These are phyloP conservation scores for Acanthococcus lagerstroemiae DNA, from an alignment of 2,888 invertebrate genomes.

Conservation along the genomic window DNA sequence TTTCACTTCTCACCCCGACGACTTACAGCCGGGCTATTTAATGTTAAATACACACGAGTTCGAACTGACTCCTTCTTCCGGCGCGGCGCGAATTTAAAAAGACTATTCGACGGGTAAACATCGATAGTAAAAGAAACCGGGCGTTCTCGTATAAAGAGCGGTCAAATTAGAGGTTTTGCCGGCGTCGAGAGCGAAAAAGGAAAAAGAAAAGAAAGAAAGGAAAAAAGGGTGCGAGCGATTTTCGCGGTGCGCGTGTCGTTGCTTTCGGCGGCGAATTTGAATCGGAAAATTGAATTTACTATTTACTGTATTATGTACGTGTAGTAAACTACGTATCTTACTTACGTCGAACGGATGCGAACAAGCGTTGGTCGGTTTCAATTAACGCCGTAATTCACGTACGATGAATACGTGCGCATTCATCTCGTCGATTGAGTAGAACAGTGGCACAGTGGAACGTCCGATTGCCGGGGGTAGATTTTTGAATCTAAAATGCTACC, in stretches of 20 bases:
- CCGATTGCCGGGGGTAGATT: too few relatives aligned
- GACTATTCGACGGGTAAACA: conserved; percentile 13
- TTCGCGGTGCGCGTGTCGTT: background rate
- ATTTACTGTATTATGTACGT: too few relatives aligned
- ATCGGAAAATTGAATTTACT: background rate
- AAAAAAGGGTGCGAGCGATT: background rate
- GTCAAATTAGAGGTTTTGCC: conserved; percentile 27
- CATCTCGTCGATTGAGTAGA: too few relatives aligned
- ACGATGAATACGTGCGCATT: background rate
- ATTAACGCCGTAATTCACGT: background rate
- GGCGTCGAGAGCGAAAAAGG: background rate
- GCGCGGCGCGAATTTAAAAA: conserved; percentile 10
- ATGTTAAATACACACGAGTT: conserved; percentile 28
- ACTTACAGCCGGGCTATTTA: conserved; percentile 9
- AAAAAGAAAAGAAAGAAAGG: background rate
- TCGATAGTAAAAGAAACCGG: background rate
- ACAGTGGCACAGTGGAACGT: too few relatives aligned
- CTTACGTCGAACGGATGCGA: background rate
- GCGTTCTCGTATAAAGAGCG: background rate
- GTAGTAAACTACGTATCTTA: too few relatives aligned
- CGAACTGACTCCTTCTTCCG: conserved; percentile 28
- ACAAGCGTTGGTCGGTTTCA: background rate
- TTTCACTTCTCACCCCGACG: background rate
- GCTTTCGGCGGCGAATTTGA: background rate
- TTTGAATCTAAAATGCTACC: too few relatives aligned